phyloP scores from a whole-genome alignment of 1,140 invertebrate species.

The Sitophilus oryzae region DNA sequence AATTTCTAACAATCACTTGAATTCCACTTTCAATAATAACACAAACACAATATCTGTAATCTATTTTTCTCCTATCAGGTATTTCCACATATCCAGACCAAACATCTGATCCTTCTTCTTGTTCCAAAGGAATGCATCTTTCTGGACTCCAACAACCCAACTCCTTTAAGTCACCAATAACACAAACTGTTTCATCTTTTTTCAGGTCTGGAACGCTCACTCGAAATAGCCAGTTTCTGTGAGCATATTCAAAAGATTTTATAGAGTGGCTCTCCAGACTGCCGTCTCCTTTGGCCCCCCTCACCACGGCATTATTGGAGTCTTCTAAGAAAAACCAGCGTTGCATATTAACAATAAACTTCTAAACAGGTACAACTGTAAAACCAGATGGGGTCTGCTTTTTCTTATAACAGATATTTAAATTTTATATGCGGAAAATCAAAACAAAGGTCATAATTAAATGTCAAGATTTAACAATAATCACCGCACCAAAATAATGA shows the following conservation, averaged over 20 bases:
- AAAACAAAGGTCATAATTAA: background rate
- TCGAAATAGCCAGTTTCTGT: slow-evolving; percentile 47
- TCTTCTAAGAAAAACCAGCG: slow-evolving; percentile 52
- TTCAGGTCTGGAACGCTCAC: slow-evolving; percentile 41
- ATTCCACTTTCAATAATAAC: slow-evolving; percentile 46
- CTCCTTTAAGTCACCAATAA: slow-evolving; percentile 46
- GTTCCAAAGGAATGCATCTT: slow-evolving; percentile 45
- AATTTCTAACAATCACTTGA: slow-evolving; percentile 62
- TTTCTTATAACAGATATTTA: background rate
- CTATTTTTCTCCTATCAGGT: slow-evolving; percentile 59
- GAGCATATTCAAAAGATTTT: slow-evolving; percentile 39
- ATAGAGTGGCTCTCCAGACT: slow-evolving; percentile 23
- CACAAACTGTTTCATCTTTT: slow-evolving; percentile 45
- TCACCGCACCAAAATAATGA: background rate
- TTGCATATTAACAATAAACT: slow-evolving; percentile 44
- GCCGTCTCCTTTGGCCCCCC: slow-evolving; percentile 24
- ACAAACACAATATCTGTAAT: slow-evolving; percentile 76
- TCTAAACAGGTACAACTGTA: background rate
- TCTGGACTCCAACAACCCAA: slow-evolving; percentile 48
- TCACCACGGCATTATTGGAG: slow-evolving; percentile 40
- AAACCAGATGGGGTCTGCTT: background rate
- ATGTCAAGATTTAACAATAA: background rate
- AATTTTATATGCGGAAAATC: background rate
- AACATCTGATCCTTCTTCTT: slow-evolving; percentile 42
- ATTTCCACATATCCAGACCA: slow-evolving; percentile 54